Conservation (phyloP, 1,140 invertebrate species). For the Lepidurus arcticus region DNA sequence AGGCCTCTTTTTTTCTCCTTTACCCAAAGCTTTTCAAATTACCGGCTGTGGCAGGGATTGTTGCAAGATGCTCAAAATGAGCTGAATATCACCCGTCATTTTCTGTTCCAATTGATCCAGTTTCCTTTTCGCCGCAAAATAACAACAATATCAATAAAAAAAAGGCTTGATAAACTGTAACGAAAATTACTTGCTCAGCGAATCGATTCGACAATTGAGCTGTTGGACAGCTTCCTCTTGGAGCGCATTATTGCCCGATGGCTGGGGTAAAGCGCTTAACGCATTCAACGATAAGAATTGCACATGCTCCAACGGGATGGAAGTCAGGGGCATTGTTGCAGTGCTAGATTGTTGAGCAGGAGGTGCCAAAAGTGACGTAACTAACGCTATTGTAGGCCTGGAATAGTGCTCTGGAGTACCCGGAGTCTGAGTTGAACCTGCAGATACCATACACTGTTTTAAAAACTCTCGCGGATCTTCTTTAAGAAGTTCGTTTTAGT, state of each 20-base stretch:
- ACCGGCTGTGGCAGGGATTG: conserved; percentile 19
- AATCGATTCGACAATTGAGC: conserved; percentile 25
- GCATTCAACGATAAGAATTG: conserved; percentile 3
- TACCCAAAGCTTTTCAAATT: conserved; percentile 24
- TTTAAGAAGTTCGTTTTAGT: too few species aligned
- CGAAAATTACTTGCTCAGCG: neutral
- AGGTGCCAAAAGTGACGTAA: neutral
- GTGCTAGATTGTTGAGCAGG: neutral
- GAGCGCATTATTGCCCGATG: neutral
- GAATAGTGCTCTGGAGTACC: neutral
- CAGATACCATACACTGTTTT: conserved; percentile 12
- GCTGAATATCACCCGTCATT: conserved; percentile 31
- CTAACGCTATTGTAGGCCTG: neutral
- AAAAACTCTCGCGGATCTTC: neutral
- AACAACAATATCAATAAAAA: neutral
- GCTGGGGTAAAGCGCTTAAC: neutral
- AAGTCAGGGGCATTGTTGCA: conserved; percentile 10
- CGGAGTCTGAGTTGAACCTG: neutral
- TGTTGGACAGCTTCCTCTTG: neutral
- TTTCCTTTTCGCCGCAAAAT: conserved; percentile 6
- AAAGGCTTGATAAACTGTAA: neutral
- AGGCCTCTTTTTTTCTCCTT: neutral
- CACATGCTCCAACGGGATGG: conserved; percentile 1
- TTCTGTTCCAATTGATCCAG: conserved; percentile 29
- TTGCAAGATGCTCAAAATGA: conserved; percentile 31